These are phyloP conservation scores for Rynchops niger DNA, from an alignment of 2,113 vertebrate genomes.

Conservation along the genomic window DNA sequence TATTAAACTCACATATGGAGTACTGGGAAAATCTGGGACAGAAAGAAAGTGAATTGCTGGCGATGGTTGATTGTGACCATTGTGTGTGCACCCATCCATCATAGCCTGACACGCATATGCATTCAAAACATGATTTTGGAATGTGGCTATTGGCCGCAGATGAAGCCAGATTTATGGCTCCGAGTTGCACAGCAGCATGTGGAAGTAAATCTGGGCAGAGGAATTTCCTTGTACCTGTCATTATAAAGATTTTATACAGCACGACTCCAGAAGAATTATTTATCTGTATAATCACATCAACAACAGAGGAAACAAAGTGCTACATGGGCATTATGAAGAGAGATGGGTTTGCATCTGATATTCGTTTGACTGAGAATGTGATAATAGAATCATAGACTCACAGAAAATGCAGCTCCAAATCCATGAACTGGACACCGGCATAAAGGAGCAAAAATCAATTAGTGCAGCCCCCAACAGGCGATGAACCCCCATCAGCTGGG, in stretches of 20 bases:
- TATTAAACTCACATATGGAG: not conserved
- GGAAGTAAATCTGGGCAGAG: conserved; percentile 1
- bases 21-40: not conserved
- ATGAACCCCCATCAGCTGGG: rapidly evolving
- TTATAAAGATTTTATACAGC: not conserved
- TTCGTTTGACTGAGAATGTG: not conserved
- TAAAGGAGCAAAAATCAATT: not conserved
- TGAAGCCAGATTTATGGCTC: not conserved
- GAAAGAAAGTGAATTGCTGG: not conserved
- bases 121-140: not conserved
- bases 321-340: not conserved
- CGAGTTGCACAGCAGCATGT: not conserved
- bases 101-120: not conserved
- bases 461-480: rapidly evolving
- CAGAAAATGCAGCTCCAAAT: not conserved
- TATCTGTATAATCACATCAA: not conserved
- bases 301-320: not conserved
- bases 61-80: rapidly evolving
- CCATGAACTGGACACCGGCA: rapidly evolving
- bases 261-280: not conserved
- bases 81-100: not conserved
- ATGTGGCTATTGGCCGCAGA: not conserved
- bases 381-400: too few species aligned
- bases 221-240: conserved; percentile 3
- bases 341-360: not conserved